These are phyloP conservation scores for Pipa parva DNA, from an alignment of 2,113 vertebrate genomes.

Conservation along the genomic window DNA sequence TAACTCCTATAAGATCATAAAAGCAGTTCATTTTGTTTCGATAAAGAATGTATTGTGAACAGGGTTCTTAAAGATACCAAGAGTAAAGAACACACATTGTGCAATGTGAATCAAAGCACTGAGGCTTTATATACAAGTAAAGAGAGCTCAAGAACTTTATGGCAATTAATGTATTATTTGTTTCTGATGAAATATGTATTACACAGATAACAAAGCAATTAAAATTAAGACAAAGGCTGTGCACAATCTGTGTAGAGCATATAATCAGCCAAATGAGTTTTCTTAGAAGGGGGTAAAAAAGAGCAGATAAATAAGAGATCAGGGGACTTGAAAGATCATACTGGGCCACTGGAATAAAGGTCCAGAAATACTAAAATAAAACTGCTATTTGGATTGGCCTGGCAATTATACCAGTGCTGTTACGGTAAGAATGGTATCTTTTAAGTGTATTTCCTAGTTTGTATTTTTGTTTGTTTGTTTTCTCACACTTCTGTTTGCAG, in stretches of 20 bases:
- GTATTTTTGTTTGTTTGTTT: no score
- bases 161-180: not conserved
- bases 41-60: not conserved
- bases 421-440: no score
- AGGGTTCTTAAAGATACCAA: not conserved
- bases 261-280: constrained; percentile 24
- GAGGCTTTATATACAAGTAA: not conserved
- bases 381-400: not conserved
- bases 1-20: not conserved
- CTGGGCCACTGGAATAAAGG: not conserved
- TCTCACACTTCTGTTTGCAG: no score
- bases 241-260: constrained; percentile 18
- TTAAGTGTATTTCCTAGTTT: no score
- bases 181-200: not conserved
- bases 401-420: no score
- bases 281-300: constrained; percentile 8
- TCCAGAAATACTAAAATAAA: not conserved
- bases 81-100: not conserved
- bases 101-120: not conserved
- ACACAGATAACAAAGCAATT: constrained; percentile 15
- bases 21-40: not conserved
- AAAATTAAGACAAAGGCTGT: not conserved
- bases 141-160: not conserved
- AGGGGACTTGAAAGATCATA: constrained; percentile 14
- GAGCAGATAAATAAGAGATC: constrained; percentile 29